These are phyloP conservation scores for Aporophyla nigra DNA, from an alignment of 2,888 invertebrate genomes.

Conservation along the genomic window DNA sequence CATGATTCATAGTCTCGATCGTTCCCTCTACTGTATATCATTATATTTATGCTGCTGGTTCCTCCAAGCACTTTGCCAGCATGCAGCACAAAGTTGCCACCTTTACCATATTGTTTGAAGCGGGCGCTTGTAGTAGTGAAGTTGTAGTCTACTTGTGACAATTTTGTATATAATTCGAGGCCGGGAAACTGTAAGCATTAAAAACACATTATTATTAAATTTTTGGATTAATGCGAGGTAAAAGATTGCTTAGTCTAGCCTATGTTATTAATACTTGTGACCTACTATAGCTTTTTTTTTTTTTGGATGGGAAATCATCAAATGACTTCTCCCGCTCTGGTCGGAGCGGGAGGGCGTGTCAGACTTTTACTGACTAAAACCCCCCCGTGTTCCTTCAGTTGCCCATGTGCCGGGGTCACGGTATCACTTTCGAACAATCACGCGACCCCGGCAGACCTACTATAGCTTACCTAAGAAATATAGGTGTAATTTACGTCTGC, in stretches of 20 bases:
- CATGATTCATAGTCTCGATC: slow-evolving; percentile 31
- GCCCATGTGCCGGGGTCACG: no score
- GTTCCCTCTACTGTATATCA: slow-evolving; percentile 30
- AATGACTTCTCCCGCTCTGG: no score
- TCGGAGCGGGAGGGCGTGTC: no score
- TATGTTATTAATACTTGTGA: background rate
- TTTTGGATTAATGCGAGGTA: background rate
- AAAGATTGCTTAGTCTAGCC: background rate
- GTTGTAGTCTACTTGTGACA: slow-evolving; percentile 15
- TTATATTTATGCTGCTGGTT: slow-evolving; percentile 12
- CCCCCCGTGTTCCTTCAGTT: no score
- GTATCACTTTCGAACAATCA: no score
- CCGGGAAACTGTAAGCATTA: slow-evolving; percentile 9
- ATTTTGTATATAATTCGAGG: background rate
- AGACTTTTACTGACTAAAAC: no score
- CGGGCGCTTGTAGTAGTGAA: slow-evolving; percentile 3
- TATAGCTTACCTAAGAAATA: background rate
- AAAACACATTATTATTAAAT: background rate
- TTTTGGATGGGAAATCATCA: no score
- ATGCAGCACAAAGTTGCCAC: background rate
- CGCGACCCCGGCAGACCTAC: no score
- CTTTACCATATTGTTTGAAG: slow-evolving; percentile 12
- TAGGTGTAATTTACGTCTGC: background rate
- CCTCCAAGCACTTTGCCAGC: slow-evolving; percentile 47
- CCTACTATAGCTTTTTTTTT: no score